Conservation (phyloP, 2,888 invertebrate species). For the Gastrophysa polygoni region DNA sequence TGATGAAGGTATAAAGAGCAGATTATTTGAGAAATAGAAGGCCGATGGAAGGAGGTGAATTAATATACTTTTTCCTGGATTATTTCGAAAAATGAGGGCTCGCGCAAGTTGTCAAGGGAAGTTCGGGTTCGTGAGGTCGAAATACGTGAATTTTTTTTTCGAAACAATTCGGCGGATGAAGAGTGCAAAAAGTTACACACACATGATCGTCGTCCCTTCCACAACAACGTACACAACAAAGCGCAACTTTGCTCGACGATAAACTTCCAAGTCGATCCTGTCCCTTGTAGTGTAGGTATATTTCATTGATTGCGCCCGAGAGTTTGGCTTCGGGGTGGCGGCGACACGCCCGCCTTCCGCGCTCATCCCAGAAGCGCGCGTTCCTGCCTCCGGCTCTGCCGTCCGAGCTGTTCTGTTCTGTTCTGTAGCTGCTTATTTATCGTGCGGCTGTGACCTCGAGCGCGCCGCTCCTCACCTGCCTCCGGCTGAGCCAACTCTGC, state of each 20-base stretch:
- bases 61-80: too few species aligned
- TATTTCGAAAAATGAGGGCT: too few species aligned
- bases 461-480: conserved; percentile 51
- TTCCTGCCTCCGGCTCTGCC: conserved; percentile 56
- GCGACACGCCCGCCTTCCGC: conserved; percentile 59
- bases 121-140: too few species aligned
- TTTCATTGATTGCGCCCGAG: conserved; percentile 59
- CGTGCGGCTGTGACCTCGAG: conserved; percentile 57
- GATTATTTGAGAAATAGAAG: too few species aligned
- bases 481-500: conserved; percentile 16
- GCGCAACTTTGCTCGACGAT: conserved; percentile 25
- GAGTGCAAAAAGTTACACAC: too few species aligned
- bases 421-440: conserved; percentile 60
- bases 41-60: too few species aligned
- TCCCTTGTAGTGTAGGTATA: conserved; percentile 54
- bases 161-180: too few species aligned
- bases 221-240: too few species aligned
- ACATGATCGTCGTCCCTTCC: too few species aligned
- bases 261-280: conserved; percentile 40
- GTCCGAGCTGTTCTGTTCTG: conserved; percentile 53
- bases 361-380: conserved; percentile 58
- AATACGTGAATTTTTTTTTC: too few species aligned
- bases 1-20: too few species aligned
- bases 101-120: too few species aligned
- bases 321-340: conserved; percentile 56